Conservation (phyloP, 1,140 invertebrate genomes). For the Drosophila sulfurigaster region DNA sequence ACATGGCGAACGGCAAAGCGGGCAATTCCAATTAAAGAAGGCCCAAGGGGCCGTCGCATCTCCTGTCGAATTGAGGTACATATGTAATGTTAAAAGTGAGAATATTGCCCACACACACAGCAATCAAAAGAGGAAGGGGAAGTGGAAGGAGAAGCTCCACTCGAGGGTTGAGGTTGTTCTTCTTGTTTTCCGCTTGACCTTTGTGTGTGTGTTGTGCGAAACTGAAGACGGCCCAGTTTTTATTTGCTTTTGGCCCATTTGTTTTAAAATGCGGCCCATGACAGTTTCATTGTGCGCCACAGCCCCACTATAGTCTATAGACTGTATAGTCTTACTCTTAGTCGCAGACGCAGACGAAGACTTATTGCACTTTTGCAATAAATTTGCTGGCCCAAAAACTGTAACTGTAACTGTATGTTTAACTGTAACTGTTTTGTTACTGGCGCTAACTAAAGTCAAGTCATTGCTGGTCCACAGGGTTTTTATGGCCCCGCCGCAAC, state of each 20-base stretch:
- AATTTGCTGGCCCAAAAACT: constrained; percentile 53
- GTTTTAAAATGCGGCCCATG: constrained; percentile 64
- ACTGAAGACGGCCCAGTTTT: constrained; percentile 72
- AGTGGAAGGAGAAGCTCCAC: constrained; percentile 6
- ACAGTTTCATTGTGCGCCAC: constrained; percentile 62
- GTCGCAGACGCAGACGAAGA: constrained; percentile 34
- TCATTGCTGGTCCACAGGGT: constrained; percentile 48
- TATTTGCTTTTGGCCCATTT: constrained; percentile 77
- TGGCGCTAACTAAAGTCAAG: constrained; percentile 49
- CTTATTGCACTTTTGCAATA: constrained; percentile 73
- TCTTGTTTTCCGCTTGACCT: constrained; percentile 30
- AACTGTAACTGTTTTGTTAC: constrained; percentile 51
- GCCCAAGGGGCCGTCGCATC: constrained; percentile 73
- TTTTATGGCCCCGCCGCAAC: constrained; percentile 68
- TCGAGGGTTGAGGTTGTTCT: background rate
- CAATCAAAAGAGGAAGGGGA: background rate
- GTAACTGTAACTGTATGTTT: constrained; percentile 43
- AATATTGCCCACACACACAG: constrained; percentile 50
- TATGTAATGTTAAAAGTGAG: constrained; percentile 69
- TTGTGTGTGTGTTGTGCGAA: constrained; percentile 41
- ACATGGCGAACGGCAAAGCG: constrained; percentile 14
- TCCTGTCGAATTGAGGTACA: constrained; percentile 79
- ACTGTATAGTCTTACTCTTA: background rate
- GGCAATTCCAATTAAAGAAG: constrained; percentile 78
- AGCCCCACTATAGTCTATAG: background rate